These are phyloP conservation scores for Podabrus alpinus DNA, from an alignment of 2,888 invertebrate species.

Conservation along the genomic window DNA sequence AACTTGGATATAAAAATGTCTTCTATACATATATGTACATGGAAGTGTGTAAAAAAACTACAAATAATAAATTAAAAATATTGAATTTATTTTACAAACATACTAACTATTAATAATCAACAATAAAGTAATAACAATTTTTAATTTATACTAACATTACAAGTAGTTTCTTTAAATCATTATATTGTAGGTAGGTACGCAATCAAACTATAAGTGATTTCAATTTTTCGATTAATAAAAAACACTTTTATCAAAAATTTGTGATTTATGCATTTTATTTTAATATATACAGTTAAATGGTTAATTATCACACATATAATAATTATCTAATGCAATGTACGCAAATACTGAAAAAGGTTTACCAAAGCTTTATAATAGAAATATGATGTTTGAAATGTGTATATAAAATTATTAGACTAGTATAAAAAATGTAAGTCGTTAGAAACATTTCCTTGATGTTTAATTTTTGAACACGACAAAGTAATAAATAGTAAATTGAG, in stretches of 20 bases:
- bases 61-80: conserved; percentile 47
- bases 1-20: neutral
- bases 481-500: conserved; percentile 18
- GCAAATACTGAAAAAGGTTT: conserved; percentile 26
- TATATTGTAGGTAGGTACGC: neutral
- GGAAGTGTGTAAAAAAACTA: neutral
- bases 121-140: conserved; percentile 57
- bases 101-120: conserved; percentile 55
- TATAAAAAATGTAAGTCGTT: neutral
- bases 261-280: conserved; percentile 21
- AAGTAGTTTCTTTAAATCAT: neutral
- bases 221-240: conserved; percentile 11
- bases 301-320: conserved; percentile 28
- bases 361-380: conserved; percentile 11
- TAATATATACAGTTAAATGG: conserved; percentile 22
- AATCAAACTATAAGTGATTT: conserved; percentile 7
- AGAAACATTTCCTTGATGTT: neutral
- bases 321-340: conserved; percentile 23
- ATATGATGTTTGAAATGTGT: conserved; percentile 3
- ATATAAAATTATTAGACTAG: neutral
- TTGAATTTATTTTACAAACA: conserved; percentile 55
- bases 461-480: conserved; percentile 1
- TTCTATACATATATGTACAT: neutral
- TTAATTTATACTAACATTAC: conserved; percentile 46
- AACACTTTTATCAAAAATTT: conserved; percentile 19